phyloP scores from a whole-genome alignment of 1,140 invertebrate species.

The Lanistes nyassanus region DNA sequence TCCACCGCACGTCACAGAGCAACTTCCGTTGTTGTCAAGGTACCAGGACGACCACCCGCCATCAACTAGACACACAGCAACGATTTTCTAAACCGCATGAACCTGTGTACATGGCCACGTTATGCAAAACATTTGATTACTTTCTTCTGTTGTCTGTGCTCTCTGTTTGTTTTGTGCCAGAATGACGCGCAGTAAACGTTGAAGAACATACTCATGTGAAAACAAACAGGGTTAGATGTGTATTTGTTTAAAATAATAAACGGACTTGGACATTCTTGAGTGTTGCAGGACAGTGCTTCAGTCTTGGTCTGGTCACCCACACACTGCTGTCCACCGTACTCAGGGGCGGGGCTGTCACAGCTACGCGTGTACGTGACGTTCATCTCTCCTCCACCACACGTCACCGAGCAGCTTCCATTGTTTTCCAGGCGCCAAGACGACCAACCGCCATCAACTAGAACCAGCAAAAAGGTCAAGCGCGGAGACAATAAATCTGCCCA shows the following conservation, averaged over 20 bases:
- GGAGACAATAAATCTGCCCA: no score
- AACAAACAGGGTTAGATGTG: no score
- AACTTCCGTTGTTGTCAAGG: background rate
- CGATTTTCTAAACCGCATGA: no score
- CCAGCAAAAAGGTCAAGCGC: no score
- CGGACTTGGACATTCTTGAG: constrained; percentile 30
- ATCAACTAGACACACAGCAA: constrained; percentile 2
- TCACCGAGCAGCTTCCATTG: constrained; percentile 24
- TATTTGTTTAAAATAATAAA: no score
- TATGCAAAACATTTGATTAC: no score
- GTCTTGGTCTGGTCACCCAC: constrained; percentile 13
- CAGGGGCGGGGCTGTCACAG: constrained; percentile 36
- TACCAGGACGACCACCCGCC: constrained; percentile 15
- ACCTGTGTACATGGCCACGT: no score
- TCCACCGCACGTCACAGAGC: constrained; percentile 12
- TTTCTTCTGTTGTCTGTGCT: no score
- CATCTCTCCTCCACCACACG: constrained; percentile 36
- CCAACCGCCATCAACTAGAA: constrained; percentile 33
- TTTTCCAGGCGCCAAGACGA: constrained; percentile 20
- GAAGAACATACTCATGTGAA: no score
- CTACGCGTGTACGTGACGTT: constrained; percentile 21
- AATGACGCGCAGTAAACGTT: no score
- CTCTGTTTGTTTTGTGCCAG: no score
- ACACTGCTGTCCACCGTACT: constrained; percentile 29
- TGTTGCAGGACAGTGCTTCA: constrained; percentile 27